Percentiles rank a stretch among this genome's conserved stretches.
These are phyloP conservation scores for Mobula birostris DNA, from an alignment of 2,113 vertebrate genomes.

Conservation along the genomic window DNA sequence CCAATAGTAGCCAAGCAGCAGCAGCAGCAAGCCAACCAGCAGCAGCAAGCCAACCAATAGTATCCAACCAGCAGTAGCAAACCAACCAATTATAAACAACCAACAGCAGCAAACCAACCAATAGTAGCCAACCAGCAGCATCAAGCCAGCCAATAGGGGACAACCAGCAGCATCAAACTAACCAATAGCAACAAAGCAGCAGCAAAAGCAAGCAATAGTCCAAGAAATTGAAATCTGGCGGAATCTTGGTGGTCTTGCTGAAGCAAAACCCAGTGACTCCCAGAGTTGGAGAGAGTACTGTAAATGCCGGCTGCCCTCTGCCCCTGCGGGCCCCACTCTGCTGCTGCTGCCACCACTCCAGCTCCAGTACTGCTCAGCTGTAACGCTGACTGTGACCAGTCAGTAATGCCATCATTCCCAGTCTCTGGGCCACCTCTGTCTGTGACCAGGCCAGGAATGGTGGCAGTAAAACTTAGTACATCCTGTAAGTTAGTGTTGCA, in stretches of 20 bases:
- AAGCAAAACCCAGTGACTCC: neutral
- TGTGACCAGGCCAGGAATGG: neutral
- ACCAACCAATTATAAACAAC: neutral
- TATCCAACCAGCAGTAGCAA: neutral
- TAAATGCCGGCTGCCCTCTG: neutral
- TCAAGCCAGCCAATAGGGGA: neutral
- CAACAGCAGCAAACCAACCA: neutral
- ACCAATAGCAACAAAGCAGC: neutral
- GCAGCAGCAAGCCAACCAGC: neutral
- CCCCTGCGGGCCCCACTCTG: neutral
- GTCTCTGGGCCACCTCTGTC: neutral
- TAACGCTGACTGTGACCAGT: neutral
- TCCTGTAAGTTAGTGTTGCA: neutral
- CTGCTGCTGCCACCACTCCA: neutral
- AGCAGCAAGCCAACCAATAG: neutral
- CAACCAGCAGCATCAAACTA: neutral
- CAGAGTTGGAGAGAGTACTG: neutral
- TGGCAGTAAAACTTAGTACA: neutral
- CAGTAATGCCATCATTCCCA: neutral
- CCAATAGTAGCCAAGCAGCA: neutral
- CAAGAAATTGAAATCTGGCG: neutral
- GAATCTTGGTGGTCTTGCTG: neutral
- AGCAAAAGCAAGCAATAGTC: neutral
- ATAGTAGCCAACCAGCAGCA: neutral
- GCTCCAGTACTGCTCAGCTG: neutral